These are phyloP conservation scores for Mamestra configurata DNA, from an alignment of 1,140 invertebrate genomes.

Conservation along the genomic window DNA sequence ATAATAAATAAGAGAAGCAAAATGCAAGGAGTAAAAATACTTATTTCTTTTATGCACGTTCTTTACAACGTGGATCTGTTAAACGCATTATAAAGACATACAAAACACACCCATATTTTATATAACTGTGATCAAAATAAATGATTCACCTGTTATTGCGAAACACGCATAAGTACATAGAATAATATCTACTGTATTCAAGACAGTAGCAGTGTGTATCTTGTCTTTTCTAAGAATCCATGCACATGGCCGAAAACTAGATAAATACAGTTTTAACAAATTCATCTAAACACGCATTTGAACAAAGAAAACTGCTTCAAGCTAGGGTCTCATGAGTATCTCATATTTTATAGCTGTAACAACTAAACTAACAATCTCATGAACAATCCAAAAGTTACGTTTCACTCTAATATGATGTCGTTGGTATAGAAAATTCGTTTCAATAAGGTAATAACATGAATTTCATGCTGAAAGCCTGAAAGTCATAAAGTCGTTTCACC, in stretches of 20 bases:
- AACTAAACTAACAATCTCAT: neutral
- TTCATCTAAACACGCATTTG: no score
- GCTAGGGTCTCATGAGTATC: neutral
- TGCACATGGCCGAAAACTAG: neutral
- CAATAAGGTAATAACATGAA: slow-evolving; percentile 37
- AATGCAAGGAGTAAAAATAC: neutral
- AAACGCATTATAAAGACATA: neutral
- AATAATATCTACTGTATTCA: neutral
- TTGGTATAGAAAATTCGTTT: slow-evolving; percentile 41
- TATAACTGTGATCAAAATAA: slow-evolving; percentile 25
- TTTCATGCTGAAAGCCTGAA: slow-evolving; percentile 26
- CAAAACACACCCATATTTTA: neutral
- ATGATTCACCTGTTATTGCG: slow-evolving; percentile 41
- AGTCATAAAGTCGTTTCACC: slow-evolving; percentile 34
- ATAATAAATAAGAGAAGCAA: no score
- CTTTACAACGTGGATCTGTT: neutral
- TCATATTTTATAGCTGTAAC: neutral
- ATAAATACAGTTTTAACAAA: neutral
- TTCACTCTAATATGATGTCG: slow-evolving; percentile 27
- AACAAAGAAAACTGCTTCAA: neutral
- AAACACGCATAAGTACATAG: neutral
- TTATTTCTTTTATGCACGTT: neutral
- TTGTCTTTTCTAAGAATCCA: slow-evolving; percentile 4
- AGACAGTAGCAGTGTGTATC: neutral
- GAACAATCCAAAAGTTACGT: neutral